A percentile compares a stretch with the other conserved stretches of the same genome.
Conservation (phyloP, 2,888 invertebrate species). For the Cotesia congregata region DNA sequence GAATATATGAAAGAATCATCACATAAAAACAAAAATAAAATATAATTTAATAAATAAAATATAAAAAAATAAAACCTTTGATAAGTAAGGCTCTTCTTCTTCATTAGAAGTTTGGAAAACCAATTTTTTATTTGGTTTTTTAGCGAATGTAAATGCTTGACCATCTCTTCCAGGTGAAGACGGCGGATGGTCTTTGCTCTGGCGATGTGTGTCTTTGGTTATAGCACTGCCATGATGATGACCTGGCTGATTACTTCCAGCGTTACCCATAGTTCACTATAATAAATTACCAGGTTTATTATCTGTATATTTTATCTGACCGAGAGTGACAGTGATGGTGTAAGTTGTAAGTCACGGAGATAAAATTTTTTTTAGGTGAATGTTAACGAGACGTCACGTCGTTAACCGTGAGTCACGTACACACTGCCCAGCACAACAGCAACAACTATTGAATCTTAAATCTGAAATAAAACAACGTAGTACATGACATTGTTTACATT, state of each 20-base stretch:
- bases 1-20: no score
- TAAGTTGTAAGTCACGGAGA: not conserved
- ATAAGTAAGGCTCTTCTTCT: slow-evolving; percentile 85
- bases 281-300: not conserved
- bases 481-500: slow-evolving; percentile 36
- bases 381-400: not conserved
- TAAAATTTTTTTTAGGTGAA: not conserved
- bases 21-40: no score
- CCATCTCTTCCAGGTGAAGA: slow-evolving; percentile 76
- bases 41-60: no score
- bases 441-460: not conserved
- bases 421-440: not conserved
- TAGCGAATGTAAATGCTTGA: slow-evolving; percentile 89
- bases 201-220: slow-evolving; percentile 79
- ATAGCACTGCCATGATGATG: slow-evolving; percentile 57
- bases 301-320: not conserved
- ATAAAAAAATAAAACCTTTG: slow-evolving; percentile 70
- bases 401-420: not conserved
- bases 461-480: not conserved
- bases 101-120: slow-evolving; percentile 79
- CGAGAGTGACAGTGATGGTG: not conserved
- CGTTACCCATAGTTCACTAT: slow-evolving; percentile 80
- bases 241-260: slow-evolving; percentile 78
- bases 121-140: slow-evolving; percentile 80
- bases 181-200: slow-evolving; percentile 68